Evolutionary conservation across 2,888 invertebrate species (phyloP), one percentile per base, ranked within the genome.

Genomic region (Dusona sp.): DNA sequence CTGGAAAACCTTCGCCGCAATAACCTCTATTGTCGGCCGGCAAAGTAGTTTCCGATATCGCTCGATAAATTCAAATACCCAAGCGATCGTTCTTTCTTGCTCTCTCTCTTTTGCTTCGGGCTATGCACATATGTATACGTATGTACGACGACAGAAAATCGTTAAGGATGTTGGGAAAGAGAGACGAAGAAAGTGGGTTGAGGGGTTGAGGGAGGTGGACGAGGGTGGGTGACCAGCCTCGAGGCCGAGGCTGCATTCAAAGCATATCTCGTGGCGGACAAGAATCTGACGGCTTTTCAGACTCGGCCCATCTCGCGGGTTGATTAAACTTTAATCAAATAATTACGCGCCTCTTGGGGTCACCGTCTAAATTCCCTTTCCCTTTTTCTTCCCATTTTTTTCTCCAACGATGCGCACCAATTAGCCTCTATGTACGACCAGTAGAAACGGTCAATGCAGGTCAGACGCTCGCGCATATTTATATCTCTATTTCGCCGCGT

Each of bases 1-100:
- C 74, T 54, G 54, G 61, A 73, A 61, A 80, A 51, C n/a, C 82
- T 70, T 48, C 33, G 84, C 89, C 87, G 70, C 88, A 88, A 89
- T 89, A 88, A 89, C 73, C 77, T 64, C 89, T 86, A 91, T 90
- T 91, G 89, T 89, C 89, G 88, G 89, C 87, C 89, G 91, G 89
- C 87, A 90, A 90, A 91, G 91, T 90, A 92, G 90, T 90, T 91
- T 89, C 88, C 91, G 89, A 92, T 92, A 92, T 90, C 89, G 87
- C 83, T 88, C 91, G 92, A 92, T 92, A 92, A 92, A 92, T 92
- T 91, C 89, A 91, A 92, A 91, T 90, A 88, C 86, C 79, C 84
- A 75, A 83, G 83, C 84, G 88, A 87, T 79, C 88, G 70, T n/a
- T 7, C 13, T 16, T 25, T 61, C 38, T 22, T 22, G 19, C 67